Conservation (phyloP, 2,113 vertebrate species). For the Cololabis saira region DNA sequence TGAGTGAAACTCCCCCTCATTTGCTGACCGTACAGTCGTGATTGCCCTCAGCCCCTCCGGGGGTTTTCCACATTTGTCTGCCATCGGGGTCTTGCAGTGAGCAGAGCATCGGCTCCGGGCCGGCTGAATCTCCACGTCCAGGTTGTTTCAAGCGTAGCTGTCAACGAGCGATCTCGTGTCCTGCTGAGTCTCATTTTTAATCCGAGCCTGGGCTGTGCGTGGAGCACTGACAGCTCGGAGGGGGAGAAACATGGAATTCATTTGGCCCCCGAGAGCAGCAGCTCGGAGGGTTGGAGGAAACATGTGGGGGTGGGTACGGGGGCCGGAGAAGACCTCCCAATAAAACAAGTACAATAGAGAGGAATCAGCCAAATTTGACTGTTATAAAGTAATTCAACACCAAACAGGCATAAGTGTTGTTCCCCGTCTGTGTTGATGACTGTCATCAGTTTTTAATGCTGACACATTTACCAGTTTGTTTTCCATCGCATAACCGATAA, state of each 20-base stretch:
- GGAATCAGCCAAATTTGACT: conserved; percentile 36
- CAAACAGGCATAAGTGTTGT: conserved; percentile 12
- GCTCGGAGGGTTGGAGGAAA: conserved; percentile 27
- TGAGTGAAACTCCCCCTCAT: conserved; percentile 20
- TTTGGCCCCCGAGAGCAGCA: conserved; percentile 88
- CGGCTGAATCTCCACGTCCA: conserved; percentile 19
- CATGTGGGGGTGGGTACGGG: conserved; percentile 38
- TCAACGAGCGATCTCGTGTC: conserved; percentile 83
- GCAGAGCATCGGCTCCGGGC: conserved; percentile 22
- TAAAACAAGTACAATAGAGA: conserved; percentile 32
- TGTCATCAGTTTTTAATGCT: conserved; percentile 18
- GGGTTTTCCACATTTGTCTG: conserved; percentile 4
- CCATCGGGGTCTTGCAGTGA: background rate
- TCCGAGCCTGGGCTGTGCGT: conserved; percentile 88
- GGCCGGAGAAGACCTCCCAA: conserved; percentile 33
- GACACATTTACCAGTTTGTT: background rate
- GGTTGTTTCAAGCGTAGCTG: conserved; percentile 80
- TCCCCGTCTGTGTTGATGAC: background rate
- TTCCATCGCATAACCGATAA: conserved; percentile 18
- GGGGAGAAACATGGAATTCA: conserved; percentile 91
- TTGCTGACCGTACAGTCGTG: conserved; percentile 2
- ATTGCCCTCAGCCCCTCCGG: conserved; percentile 1
- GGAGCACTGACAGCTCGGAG: conserved; percentile 88
- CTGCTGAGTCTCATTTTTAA: conserved; percentile 85
- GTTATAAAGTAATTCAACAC: conserved; percentile 24